phyloP scores from a whole-genome alignment of 2,113 vertebrate genomes.

The Rhabdomys dilectus region DNA sequence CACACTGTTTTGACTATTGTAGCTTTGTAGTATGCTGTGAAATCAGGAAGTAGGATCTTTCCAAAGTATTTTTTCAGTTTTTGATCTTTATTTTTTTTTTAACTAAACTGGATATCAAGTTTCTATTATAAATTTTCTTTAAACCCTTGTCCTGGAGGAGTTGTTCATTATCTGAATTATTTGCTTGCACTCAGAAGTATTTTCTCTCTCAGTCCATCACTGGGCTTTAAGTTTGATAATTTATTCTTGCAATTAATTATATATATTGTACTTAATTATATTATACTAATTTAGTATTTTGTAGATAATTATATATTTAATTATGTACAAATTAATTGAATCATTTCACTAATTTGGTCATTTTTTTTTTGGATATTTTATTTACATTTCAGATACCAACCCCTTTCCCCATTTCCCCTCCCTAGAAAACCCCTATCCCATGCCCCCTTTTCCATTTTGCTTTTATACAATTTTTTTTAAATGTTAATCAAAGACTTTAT shows the following conservation, averaged over 20 bases:
- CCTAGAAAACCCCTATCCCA: no score
- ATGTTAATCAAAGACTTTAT: no score
- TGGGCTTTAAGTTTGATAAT: conserved; percentile 4
- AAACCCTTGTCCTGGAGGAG: neutral
- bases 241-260: neutral
- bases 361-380: no score
- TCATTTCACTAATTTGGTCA: neutral
- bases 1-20: neutral
- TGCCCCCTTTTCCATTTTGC: no score
- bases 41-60: neutral
- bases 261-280: neutral
- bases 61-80: neutral
- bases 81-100: neutral
- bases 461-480: no score
- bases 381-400: no score
- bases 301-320: neutral
- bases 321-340: neutral
- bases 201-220: neutral
- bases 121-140: neutral
- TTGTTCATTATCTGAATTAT: conserved; percentile 4
- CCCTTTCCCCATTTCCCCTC: no score
- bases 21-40: neutral
- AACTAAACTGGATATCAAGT: neutral
- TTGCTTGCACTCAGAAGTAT: neutral
- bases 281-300: neutral